Base-by-base conservation (phyloP, 2,113 vertebrate genomes). In the Gorsachius goisagi region DNA sequence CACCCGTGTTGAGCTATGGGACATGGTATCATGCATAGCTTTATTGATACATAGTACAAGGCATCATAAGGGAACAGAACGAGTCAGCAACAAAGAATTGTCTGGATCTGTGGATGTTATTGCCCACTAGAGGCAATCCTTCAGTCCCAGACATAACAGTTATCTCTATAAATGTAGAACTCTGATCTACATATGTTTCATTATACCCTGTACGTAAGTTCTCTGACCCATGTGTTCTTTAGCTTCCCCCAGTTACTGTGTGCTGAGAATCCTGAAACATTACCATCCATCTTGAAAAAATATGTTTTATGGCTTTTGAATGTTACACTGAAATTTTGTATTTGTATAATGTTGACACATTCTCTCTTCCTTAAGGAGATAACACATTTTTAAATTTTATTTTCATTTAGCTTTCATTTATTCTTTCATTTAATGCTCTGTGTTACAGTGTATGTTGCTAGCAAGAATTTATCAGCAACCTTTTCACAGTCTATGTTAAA, bases 151-250 rank as follows among this genome's bases (percentile, higher is more conserved):
- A 83, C 37, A 47, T 69, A 94, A 88, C 24, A 92, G 58, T 84
- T 96, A 27, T 53, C 58, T 44, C 67, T 68, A 88, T 59, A 86
- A 91, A 85, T 52, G 53, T 66, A 94, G 69, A 93, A 78, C 50
- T 90, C 53, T 80, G 53, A 80, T 80, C 80, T 89, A 33, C 76
- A 64, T 45, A 37, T 92, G 83, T 92, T 95, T 95, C 86, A 63
- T 87, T 89, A 80, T 81, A 78, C 11, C 32, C 28, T 93, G 75
- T 91, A 80, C 32, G 7, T 82, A 27, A 92, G 69, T 91, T 85
- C 19, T 76, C 87, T 93, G 39, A 93, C 58, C 47, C 59, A 69
- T 11, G 23, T 26, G 8, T 64, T 85, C 23, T 97, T 91, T 53
- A 83, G 33, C 26, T 97, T 94, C 52, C n/a, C 96, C 87, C 64